These are phyloP conservation scores for Oryzaephilus surinamensis DNA, from an alignment of 1,140 invertebrate genomes.

Conservation along the genomic window DNA sequence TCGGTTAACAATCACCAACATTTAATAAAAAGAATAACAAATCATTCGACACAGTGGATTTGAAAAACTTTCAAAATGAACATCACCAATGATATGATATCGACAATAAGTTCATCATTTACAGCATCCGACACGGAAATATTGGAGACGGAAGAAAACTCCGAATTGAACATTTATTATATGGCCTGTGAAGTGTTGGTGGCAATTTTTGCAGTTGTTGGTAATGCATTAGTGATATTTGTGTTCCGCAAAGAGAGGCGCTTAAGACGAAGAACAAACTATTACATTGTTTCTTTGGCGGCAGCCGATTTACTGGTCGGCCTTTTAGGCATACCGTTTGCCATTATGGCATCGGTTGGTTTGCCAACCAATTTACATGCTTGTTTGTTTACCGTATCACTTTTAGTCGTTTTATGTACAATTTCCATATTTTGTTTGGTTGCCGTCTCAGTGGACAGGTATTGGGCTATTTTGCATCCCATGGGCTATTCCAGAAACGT, in stretches of 20 bases:
- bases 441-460: slow-evolving; percentile 81
- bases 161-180: too few relatives aligned
- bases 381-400: slow-evolving; percentile 77
- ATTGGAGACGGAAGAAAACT: too few relatives aligned
- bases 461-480: slow-evolving; percentile 84
- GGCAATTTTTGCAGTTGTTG: slow-evolving; percentile 66
- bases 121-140: too few relatives aligned
- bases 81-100: too few relatives aligned
- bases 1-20: too few relatives aligned
- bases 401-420: slow-evolving; percentile 79
- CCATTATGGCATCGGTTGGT: slow-evolving; percentile 64
- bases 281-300: slow-evolving; percentile 82
- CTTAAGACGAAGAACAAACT: slow-evolving; percentile 73
- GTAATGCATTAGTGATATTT: slow-evolving; percentile 75
- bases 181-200: slow-evolving; percentile 67
- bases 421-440: slow-evolving; percentile 86
- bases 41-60: too few relatives aligned
- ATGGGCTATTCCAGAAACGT: slow-evolving; percentile 83
- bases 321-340: slow-evolving; percentile 72
- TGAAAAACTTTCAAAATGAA: too few relatives aligned
- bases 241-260: slow-evolving; percentile 69
- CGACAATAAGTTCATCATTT: too few relatives aligned
- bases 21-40: too few relatives aligned
- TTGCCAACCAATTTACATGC: slow-evolving; percentile 66
- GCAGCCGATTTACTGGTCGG: slow-evolving; percentile 75